These are phyloP conservation scores for Elymnias hypermnestra DNA, from an alignment of 1,140 invertebrate species.

Conservation along the genomic window DNA sequence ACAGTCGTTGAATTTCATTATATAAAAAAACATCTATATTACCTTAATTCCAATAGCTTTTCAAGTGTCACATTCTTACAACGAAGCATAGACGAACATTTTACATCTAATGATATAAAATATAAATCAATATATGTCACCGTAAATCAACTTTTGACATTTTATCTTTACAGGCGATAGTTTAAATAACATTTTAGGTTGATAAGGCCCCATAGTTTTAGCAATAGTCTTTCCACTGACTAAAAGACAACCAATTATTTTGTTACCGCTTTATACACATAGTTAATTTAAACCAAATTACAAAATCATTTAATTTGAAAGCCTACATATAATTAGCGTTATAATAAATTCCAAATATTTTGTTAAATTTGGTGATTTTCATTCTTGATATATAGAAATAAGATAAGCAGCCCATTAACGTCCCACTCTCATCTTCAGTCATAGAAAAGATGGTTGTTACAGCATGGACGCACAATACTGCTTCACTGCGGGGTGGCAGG, in stretches of 20 bases:
- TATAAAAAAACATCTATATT: too few relatives aligned
- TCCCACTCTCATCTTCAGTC: too few relatives aligned
- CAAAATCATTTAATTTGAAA: neutral
- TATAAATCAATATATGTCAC: slow-evolving; percentile 20
- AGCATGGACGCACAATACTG: too few relatives aligned
- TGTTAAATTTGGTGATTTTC: too few relatives aligned
- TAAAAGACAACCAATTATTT: slow-evolving; percentile 2
- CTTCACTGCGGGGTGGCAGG: too few relatives aligned
- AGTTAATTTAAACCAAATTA: neutral
- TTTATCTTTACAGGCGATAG: slow-evolving; percentile 6
- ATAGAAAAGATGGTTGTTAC: too few relatives aligned
- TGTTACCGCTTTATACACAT: neutral
- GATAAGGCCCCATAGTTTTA: slow-evolving; percentile 5
- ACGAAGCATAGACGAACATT: slow-evolving; percentile 13
- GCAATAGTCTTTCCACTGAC: neutral
- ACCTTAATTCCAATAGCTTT: too few relatives aligned
- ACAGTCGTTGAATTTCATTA: too few relatives aligned
- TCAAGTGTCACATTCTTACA: slow-evolving; percentile 10
- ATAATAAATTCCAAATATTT: too few relatives aligned
- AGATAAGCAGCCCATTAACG: too few relatives aligned
- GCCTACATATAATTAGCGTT: too few relatives aligned
- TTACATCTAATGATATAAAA: slow-evolving; percentile 12
- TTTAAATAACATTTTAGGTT: slow-evolving; percentile 14
- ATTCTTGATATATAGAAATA: too few relatives aligned
- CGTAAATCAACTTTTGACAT: slow-evolving; percentile 21